Percentiles rank a stretch among this genome's conserved stretches.
These are phyloP conservation scores for Tragelaphus buxtoni DNA, from an alignment of 2,113 vertebrate species.

Conservation along the genomic window DNA sequence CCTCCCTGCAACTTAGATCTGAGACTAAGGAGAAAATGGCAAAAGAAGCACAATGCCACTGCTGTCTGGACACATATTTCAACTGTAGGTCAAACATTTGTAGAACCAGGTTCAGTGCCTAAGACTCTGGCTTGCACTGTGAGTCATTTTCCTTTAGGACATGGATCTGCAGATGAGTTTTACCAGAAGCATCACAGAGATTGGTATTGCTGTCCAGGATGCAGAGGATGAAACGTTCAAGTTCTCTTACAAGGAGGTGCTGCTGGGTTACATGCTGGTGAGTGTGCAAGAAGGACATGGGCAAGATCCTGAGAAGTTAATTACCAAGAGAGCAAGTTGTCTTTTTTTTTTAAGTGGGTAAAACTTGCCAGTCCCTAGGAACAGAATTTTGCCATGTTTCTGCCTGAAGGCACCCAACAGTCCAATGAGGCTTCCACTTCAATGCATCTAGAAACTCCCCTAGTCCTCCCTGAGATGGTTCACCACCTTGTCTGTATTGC, in stretches of 20 bases:
- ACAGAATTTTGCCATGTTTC: not conserved
- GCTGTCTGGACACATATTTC: not conserved
- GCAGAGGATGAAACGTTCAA: conserved; percentile 39
- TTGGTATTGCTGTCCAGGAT: conserved; percentile 61
- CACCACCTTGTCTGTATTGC: not conserved
- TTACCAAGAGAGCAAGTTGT: not conserved
- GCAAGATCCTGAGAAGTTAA: not conserved
- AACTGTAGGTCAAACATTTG: not conserved
- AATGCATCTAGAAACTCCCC: not conserved
- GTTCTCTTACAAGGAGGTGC: conserved; percentile 58
- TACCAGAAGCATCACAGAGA: conserved; percentile 64
- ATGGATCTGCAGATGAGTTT: conserved; percentile 73
- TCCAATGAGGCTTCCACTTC: not conserved
- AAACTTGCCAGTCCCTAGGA: not conserved
- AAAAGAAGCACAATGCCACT: not conserved
- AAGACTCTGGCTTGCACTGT: not conserved
- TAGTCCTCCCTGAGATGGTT: not conserved
- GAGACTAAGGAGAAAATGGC: not conserved
- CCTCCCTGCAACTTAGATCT: not conserved
- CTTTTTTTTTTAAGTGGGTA: not conserved
- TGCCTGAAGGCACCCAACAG: not conserved
- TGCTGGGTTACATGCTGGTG: conserved; percentile 65
- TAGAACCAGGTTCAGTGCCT: not conserved
- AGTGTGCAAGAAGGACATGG: not conserved
- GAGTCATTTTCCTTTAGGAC: conserved; percentile 54